phyloP scores from a whole-genome alignment of 2,797 vertebrate genomes.

The Acanthis flammea region DNA sequence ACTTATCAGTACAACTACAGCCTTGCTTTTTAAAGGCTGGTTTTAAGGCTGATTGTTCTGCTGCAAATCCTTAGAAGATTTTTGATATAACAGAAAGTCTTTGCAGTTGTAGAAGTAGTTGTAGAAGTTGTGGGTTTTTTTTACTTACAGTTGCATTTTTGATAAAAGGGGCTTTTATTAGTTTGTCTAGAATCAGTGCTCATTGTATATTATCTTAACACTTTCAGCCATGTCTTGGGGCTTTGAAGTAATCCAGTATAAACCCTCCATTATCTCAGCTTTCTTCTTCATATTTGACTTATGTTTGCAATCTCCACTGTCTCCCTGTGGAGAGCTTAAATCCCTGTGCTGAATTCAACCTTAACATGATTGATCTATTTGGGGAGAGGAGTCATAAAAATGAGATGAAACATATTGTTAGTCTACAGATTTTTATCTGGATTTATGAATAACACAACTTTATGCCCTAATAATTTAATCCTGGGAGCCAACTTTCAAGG shows the following conservation, averaged over 20 bases:
- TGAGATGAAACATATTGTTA: constrained; percentile 13
- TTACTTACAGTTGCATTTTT: background rate
- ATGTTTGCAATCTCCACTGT: background rate
- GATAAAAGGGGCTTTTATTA: background rate
- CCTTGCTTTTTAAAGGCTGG: background rate
- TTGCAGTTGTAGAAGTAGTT: background rate
- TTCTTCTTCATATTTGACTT: background rate
- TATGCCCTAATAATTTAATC: constrained; percentile 23
- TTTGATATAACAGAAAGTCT: background rate
- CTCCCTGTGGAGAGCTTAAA: background rate
- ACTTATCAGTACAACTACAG: background rate
- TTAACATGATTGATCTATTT: background rate
- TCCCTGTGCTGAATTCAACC: background rate
- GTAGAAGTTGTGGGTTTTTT: background rate
- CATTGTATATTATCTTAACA: background rate
- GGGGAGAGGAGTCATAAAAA: constrained; percentile 28
- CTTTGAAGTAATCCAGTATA: background rate
- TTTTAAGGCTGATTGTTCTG: background rate
- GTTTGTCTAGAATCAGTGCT: background rate
- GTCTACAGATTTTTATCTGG: background rate
- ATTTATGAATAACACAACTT: background rate
- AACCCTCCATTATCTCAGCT: background rate
- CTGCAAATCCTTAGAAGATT: background rate
- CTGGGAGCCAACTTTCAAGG: background rate
- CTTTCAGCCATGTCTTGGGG: background rate